Percentiles rank a stretch among this genome's conserved stretches.
phyloP scores from a whole-genome alignment of 2,888 invertebrate genomes.

The Laspeyria flexula region DNA sequence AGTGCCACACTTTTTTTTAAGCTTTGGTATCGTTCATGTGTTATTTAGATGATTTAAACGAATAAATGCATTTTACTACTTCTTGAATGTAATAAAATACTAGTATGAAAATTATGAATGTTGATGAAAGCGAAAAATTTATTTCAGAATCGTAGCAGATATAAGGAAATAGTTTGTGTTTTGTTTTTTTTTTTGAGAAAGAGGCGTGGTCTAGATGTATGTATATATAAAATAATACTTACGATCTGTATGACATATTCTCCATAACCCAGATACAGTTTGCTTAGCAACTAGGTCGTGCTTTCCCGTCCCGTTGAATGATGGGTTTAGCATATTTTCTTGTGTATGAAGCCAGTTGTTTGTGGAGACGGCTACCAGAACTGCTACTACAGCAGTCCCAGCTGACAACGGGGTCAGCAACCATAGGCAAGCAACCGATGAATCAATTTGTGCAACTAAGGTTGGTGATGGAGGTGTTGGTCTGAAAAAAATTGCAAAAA shows the following conservation, averaged over 20 bases:
- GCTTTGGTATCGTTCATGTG: too few relatives aligned
- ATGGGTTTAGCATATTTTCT: conserved; percentile 92
- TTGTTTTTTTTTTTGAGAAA: too few relatives aligned
- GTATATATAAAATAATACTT: conserved; percentile 71
- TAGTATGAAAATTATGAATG: too few relatives aligned
- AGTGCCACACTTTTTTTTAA: too few relatives aligned
- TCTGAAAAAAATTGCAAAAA: conserved; percentile 56
- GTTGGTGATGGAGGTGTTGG: conserved; percentile 80
- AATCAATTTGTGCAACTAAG: conserved; percentile 82
- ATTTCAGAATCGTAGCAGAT: too few relatives aligned
- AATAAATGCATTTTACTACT: too few relatives aligned
- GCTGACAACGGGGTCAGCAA: conserved; percentile 88
- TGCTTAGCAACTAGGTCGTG: conserved; percentile 89
- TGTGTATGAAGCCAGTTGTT: conserved; percentile 95
- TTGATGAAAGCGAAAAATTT: too few relatives aligned
- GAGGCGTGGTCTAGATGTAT: too few relatives aligned
- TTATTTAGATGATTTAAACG: too few relatives aligned
- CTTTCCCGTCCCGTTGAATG: conserved; percentile 91
- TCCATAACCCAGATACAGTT: conserved; percentile 93
- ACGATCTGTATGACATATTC: conserved; percentile 92
- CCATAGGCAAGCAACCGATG: conserved; percentile 88
- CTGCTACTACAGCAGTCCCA: conserved; percentile 89
- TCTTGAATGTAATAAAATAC: too few relatives aligned
- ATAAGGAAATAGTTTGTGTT: too few relatives aligned
- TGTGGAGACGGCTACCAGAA: conserved; percentile 90